A percentile compares a stretch with the other conserved stretches of the same genome.
These are phyloP conservation scores for Diogma glabrata DNA, from an alignment of 2,888 invertebrate species.

Conservation along the genomic window DNA sequence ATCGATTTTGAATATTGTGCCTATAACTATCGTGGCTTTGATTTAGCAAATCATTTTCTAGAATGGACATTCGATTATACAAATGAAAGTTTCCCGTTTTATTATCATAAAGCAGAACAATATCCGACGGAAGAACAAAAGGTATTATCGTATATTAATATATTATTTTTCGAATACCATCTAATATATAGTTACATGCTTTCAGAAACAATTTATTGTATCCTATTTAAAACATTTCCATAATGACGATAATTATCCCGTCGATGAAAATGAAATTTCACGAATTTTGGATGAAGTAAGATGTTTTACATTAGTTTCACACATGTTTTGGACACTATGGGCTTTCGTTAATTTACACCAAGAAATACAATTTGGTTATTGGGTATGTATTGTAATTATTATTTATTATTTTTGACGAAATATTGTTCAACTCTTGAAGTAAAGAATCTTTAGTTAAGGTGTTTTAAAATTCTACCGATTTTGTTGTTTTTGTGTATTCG, in stretches of 20 bases:
- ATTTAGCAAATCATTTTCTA: constrained; percentile 87
- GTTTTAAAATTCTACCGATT: too few relatives aligned
- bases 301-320: constrained; percentile 74
- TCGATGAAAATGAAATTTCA: constrained; percentile 41
- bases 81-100: constrained; percentile 64
- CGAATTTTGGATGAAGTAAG: constrained; percentile 64
- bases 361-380: constrained; percentile 87
- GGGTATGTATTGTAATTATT: too few relatives aligned
- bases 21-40: constrained; percentile 87
- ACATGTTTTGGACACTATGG: constrained; percentile 94
- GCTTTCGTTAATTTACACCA: constrained; percentile 77
- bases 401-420: too few relatives aligned
- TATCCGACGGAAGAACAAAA: constrained; percentile 72
- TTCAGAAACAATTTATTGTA: constrained; percentile 24
- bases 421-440: too few relatives aligned
- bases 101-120: constrained; percentile 50
- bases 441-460: too few relatives aligned
- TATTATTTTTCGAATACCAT: constrained; percentile 9
- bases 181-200: constrained; percentile 5
- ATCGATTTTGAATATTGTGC: constrained; percentile 95
- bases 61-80: constrained; percentile 90
- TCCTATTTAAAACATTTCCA: constrained; percentile 30
- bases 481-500: too few relatives aligned
- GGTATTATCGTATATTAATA: constrained; percentile 37
- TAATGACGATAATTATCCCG: constrained; percentile 21